Base-by-base conservation (phyloP, 2,888 invertebrate genomes). In the Eristalis intricaria region DNA sequence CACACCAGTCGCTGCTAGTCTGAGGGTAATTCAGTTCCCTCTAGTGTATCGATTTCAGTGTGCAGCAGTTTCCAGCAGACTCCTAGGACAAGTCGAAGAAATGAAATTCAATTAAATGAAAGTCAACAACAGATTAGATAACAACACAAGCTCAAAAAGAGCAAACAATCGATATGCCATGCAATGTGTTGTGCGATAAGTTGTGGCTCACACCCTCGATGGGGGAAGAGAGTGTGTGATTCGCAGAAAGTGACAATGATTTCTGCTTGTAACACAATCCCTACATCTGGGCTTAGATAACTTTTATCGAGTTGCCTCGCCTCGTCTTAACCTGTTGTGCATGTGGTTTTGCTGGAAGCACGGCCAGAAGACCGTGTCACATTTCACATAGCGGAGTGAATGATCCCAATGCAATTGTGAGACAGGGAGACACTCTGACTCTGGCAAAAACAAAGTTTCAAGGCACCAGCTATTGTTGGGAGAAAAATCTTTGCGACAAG, bases 401-500 rank as follows among this genome's bases (percentile, higher is more conserved):
- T 80, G 80, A 80, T 73, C 68, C 50, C 43, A 80, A 32, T 74
- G 80, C 80, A 73, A 80, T 66, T 68, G 66, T n/a, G 19, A 19
- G 19, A 8, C 1, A 7, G 4, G 15, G 43, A n/a, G 2, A 19
- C 7, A 7, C 32, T 32, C 5, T 4, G 32, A 7, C 5, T 32
- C 32, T 50, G 50, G 2, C 8, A n/a, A 43, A 19, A 19, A 19
- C n/a, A 50, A 50, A 19, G 19, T 50, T 50, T 50, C 50, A 50
- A 50, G 50, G 50, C 50, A 50, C 50, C 50, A 50, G 50, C 50
- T 10, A 50, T 50, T 50, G 50, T 50, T 50, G 50, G 8, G n/a
- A 50, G 19, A 1, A 78, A 78, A 75, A 78, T 82, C 68, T 82
- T 66, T 78, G 74, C 70, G 82, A 82, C 85, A 77, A 86, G 85